Conservation (phyloP, 2,888 invertebrate species). For the Schrankia costaestrigalis region DNA sequence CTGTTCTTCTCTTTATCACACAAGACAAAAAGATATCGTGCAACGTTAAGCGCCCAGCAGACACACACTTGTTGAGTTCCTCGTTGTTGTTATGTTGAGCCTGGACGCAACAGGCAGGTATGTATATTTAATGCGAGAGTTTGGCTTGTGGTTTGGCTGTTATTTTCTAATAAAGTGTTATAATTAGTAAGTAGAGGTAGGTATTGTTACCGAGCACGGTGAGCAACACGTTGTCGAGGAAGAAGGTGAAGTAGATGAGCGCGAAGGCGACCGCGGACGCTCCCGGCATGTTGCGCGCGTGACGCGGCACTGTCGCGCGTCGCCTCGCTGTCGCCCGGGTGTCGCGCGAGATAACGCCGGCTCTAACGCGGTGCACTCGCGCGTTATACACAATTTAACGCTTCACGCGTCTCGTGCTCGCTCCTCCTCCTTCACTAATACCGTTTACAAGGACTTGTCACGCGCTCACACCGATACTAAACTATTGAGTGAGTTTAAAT, state of each 20-base stretch:
- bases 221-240: constrained; percentile 92
- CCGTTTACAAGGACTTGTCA: no score
- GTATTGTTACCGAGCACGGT: constrained; percentile 89
- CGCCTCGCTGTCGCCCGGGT: neutral
- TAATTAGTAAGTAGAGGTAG: neutral
- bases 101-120: no score
- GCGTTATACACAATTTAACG: constrained; percentile 51
- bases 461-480: neutral
- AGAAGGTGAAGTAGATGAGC: constrained; percentile 85
- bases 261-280: constrained; percentile 49
- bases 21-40: no score
- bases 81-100: no score
- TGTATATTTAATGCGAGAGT: no score
- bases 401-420: constrained; percentile 21
- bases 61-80: no score
- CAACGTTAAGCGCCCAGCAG: no score
- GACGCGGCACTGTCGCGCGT: constrained; percentile 9
- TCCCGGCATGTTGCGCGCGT: constrained; percentile 20
- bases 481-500: neutral
- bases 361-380: constrained; percentile 52
- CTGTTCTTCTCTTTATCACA: no score
- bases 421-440: constrained; percentile 4
- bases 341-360: no score
- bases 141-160: no score
- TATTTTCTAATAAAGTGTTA: no score